These are phyloP conservation scores for Odontothrips loti DNA, from an alignment of 2,888 invertebrate genomes.

Conservation along the genomic window DNA sequence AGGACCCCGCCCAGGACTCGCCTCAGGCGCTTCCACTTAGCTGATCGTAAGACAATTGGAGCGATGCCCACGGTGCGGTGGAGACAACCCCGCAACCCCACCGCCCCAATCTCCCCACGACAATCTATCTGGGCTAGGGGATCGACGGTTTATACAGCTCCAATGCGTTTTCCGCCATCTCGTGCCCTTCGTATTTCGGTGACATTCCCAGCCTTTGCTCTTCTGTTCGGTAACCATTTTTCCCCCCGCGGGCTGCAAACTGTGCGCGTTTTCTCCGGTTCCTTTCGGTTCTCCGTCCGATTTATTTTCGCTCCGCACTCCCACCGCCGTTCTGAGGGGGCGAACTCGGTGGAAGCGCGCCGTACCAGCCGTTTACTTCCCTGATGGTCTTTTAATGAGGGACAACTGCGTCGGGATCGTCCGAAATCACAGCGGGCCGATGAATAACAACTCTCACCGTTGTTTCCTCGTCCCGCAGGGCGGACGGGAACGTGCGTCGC, in stretches of 20 bases:
- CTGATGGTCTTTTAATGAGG: too few species aligned
- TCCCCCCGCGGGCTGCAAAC: not conserved
- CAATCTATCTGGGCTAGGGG: not conserved
- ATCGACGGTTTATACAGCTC: not conserved
- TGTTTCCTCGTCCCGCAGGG: too few species aligned
- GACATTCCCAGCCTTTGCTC: not conserved
- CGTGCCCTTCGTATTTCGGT: not conserved
- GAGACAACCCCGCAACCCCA: not conserved
- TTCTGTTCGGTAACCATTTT: not conserved
- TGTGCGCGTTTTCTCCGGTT: too few species aligned
- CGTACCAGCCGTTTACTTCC: too few species aligned
- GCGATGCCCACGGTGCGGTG: not conserved
- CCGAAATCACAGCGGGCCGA: too few species aligned
- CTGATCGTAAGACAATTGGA: slow-evolving; percentile 19
- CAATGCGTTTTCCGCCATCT: not conserved
- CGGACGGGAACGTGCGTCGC: not conserved
- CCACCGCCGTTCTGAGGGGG: too few species aligned
- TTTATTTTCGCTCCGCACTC: too few species aligned
- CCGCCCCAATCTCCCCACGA: not conserved
- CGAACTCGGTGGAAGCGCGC: too few species aligned
- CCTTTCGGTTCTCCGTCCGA: too few species aligned
- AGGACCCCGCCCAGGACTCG: not conserved
- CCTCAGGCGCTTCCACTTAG: slow-evolving; percentile 7
- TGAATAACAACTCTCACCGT: too few species aligned
- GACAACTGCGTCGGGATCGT: too few species aligned